These are phyloP conservation scores for Brachionus manjavacas DNA, from an alignment of 1,140 invertebrate species.

Conservation along the genomic window DNA sequence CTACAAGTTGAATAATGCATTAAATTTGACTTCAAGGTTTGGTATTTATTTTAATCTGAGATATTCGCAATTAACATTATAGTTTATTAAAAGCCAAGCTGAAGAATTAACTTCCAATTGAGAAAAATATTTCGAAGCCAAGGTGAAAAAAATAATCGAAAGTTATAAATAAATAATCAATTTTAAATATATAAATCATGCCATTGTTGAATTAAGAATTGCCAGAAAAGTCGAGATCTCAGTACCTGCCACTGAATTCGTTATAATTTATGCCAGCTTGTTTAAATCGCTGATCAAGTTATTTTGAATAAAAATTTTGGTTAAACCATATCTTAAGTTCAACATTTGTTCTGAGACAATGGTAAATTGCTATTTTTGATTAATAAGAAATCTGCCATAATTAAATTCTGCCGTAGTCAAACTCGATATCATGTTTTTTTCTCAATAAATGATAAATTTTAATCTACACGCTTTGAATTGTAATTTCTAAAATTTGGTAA, in stretches of 20 bases:
- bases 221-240: neutral
- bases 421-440: neutral
- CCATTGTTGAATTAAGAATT: neutral
- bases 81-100: neutral
- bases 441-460: neutral
- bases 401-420: neutral
- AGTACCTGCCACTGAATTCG: neutral
- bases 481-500: neutral
- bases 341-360: neutral
- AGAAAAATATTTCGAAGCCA: neutral
- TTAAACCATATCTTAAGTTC: neutral
- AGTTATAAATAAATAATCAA: neutral
- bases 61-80: neutral
- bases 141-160: neutral
- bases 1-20: neutral
- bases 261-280: neutral
- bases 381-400: neutral
- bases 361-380: neutral
- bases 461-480: neutral
- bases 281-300: neutral
- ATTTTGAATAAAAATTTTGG: neutral
- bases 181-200: neutral
- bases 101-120: neutral
- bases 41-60: neutral
- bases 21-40: neutral